Conservation (phyloP, 2,797 vertebrate species). For the Squalus acanthias region DNA sequence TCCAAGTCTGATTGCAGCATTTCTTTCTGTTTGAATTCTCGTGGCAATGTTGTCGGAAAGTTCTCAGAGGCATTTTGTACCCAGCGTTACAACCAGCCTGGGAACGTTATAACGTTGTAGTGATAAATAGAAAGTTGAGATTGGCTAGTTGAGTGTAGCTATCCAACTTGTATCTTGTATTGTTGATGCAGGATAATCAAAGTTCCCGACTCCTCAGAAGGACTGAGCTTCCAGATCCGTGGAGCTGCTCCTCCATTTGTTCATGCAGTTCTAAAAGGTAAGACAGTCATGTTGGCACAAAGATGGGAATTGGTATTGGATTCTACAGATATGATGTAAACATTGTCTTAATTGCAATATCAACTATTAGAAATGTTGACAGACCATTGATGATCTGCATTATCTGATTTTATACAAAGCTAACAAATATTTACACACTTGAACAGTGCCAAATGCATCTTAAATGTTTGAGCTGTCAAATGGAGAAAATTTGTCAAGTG, state of each 20-base stretch:
- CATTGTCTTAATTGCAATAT: not conserved
- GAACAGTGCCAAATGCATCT: not conserved
- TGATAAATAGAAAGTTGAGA: not conserved
- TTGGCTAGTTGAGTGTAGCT: not conserved
- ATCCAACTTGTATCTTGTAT: slow-evolving; percentile 31
- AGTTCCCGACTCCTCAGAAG: slow-evolving; percentile 78
- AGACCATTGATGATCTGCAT: not conserved
- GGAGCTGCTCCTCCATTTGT: slow-evolving; percentile 79
- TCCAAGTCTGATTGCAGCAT: not conserved
- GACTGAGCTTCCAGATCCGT: slow-evolving; percentile 81
- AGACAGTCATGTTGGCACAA: slow-evolving; percentile 39
- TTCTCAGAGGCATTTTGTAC: not conserved
- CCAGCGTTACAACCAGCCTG: not conserved
- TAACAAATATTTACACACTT: not conserved
- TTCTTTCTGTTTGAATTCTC: not conserved
- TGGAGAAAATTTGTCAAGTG: not conserved
- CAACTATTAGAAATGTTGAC: not conserved
- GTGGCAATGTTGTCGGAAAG: not conserved
- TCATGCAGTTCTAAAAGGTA: slow-evolving; percentile 87
- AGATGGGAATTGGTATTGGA: not conserved
- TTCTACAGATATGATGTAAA: not conserved
- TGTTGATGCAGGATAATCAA: slow-evolving; percentile 74
- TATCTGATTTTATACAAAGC: not conserved
- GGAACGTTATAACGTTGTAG: not conserved
- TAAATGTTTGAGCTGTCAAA: not conserved